Base-by-base conservation (phyloP, 2,888 invertebrate species). In the Lasioglossum malachurum region DNA sequence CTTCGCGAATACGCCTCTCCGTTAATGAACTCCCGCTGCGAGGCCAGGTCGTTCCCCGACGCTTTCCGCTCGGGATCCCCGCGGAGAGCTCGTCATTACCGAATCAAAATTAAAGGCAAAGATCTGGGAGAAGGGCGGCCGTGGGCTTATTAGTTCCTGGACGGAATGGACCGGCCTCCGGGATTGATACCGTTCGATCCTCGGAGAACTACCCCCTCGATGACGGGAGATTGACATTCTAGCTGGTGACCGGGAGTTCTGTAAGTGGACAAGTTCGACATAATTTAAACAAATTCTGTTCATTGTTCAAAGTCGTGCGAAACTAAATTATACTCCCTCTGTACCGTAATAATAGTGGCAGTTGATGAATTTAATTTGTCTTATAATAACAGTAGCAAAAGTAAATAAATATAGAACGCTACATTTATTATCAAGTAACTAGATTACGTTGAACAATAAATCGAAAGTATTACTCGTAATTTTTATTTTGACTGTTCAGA, bases 21-120 rank as follows among this genome's bases (percentile, higher is more conserved):
- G 78, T 88, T 93, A 93, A 93, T 92, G 93, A 93, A 92, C 93
- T 89, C 93, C 92, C 83, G 92, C 92, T 89, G 93, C n/a, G 89
- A 82, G 84, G 83, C 77, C 72, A 86, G 38, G 87, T 85, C 92
- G 88, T 91, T 92, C 87, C 90, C 73, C 84, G 85, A 84, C 85
- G 78, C 74, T 35, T 69, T 69, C 23, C 69, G 35, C 64, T 87
- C 12, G 82, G 81, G 44, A 92, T 86, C 93, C 93, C 92, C 89
- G 92, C 80, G 74, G 93, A 74, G 93, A 74, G 92, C 86, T 84
- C 92, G 88, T 92, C 93, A 93, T 93, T 93, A 93, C 91, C 90
- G 92, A 92, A 92, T 92, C 92, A 93, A 93, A 93, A 92, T 93
- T 93, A 91, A 93, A 93, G 89, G 84, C 87, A 87, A 89, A 87